phyloP scores from a whole-genome alignment of 2,113 vertebrate species.

The Cathartes aura region DNA sequence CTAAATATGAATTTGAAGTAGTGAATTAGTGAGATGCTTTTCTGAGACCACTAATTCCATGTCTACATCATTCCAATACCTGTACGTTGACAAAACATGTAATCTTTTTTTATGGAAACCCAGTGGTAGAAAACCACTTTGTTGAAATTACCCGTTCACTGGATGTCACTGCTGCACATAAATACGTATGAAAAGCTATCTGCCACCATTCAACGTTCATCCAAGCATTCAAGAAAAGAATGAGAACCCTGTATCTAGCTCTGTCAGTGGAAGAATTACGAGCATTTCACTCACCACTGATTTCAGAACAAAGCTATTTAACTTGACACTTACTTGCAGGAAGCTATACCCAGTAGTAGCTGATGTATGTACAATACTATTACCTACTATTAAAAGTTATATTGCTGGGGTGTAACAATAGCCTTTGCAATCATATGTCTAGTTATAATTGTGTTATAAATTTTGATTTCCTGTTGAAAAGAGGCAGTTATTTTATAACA shows the following conservation, averaged over 20 bases:
- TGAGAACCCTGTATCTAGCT: not conserved
- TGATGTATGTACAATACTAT: not conserved
- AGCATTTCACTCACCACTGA: constrained; percentile 1
- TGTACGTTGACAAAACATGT: not conserved
- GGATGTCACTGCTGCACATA: not conserved
- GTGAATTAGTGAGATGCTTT: not conserved
- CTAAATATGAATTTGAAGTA: not conserved
- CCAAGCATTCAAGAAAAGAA: not conserved
- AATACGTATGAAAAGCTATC: not conserved
- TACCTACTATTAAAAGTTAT: not conserved
- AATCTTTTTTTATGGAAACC: not conserved
- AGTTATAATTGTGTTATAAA: not conserved
- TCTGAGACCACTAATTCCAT: not conserved
- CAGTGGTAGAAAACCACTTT: not conserved
- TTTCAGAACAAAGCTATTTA: constrained; percentile 6
- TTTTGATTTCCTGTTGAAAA: constrained; percentile 9
- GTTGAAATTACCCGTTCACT: not conserved
- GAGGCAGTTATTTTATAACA: not conserved
- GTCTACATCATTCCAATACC: not conserved
- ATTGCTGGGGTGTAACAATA: not conserved
- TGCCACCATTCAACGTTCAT: not conserved
- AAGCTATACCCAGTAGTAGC: not conserved
- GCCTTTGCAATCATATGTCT: not conserved
- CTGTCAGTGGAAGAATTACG: not conserved
- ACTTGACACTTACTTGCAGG: not conserved